Conservation (phyloP, 2,888 invertebrate genomes). For the Drosophila vallismaia region DNA sequence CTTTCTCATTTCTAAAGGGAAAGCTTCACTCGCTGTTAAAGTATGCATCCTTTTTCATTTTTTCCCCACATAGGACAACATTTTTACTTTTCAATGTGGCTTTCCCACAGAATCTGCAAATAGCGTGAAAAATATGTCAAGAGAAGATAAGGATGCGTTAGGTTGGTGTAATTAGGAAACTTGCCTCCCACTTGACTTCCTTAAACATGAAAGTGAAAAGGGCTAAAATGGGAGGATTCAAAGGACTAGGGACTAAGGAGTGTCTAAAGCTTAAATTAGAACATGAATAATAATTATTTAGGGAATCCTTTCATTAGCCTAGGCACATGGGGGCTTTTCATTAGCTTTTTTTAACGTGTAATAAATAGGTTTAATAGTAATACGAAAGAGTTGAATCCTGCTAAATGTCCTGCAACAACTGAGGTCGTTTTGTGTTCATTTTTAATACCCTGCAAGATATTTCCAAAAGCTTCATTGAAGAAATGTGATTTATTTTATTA, state of each 20-base stretch:
- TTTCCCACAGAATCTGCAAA: conserved; percentile 20
- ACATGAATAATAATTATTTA: not conserved
- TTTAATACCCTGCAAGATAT: too few species aligned
- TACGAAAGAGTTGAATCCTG: too few species aligned
- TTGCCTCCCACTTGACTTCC: conserved; percentile 74
- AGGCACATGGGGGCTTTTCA: too few species aligned
- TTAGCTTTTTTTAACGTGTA: too few species aligned
- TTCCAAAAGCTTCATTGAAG: too few species aligned
- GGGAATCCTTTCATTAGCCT: not conserved
- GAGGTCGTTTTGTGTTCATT: too few species aligned
- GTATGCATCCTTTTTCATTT: conserved; percentile 4
- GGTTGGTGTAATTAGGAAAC: conserved; percentile 74
- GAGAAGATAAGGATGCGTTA: conserved; percentile 58
- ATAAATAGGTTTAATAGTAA: too few species aligned
- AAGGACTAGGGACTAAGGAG: not conserved
- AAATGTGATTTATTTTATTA: too few species aligned
- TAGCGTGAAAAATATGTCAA: conserved; percentile 68
- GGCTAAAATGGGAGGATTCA: not conserved
- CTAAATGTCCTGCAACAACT: too few species aligned
- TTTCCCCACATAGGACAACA: conserved; percentile 10
- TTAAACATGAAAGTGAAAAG: conserved; percentile 27
- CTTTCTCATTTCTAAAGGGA: conserved; percentile 25
- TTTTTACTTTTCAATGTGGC: conserved; percentile 52
- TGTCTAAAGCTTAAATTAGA: not conserved
- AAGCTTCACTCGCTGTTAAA: conserved; percentile 19